Conservation (phyloP, 2,797 vertebrate species). For the Brotula barbata region DNA sequence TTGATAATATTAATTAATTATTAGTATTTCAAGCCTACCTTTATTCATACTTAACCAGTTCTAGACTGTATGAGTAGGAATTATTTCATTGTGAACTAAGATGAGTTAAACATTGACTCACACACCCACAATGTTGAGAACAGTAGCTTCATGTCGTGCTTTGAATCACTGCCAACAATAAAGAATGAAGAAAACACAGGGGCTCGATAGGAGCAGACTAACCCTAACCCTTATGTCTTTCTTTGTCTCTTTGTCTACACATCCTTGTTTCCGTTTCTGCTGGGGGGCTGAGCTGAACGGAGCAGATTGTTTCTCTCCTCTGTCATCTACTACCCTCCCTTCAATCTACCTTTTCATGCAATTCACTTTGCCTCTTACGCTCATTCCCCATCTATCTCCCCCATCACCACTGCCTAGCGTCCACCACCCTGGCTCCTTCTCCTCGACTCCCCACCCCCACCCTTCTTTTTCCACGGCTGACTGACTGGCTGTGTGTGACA, state of each 20-base stretch:
- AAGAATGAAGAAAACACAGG: too few relatives aligned
- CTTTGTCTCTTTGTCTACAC: slow-evolving; percentile 2
- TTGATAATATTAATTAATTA: too few relatives aligned
- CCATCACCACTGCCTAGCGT: slow-evolving; percentile 26
- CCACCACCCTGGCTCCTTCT: slow-evolving; percentile 26
- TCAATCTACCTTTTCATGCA: slow-evolving; percentile 9
- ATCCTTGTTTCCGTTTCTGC: slow-evolving; percentile 20
- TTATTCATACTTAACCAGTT: too few relatives aligned
- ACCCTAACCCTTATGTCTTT: too few relatives aligned
- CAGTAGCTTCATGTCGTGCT: too few relatives aligned
- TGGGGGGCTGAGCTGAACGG: slow-evolving; percentile 56
- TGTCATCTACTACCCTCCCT: not conserved
- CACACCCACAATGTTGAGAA: too few relatives aligned
- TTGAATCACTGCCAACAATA: too few relatives aligned
- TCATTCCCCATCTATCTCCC: slow-evolving; percentile 24
- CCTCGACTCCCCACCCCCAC: slow-evolving; percentile 6
- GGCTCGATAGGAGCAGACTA: too few relatives aligned
- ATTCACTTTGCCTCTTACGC: slow-evolving; percentile 22
- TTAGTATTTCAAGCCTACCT: too few relatives aligned
- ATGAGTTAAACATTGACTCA: too few relatives aligned
- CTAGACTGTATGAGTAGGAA: too few relatives aligned
- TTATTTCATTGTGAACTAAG: too few relatives aligned
- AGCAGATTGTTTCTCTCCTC: slow-evolving; percentile 21
- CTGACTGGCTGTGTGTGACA: slow-evolving; percentile 4
- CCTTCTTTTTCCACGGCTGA: slow-evolving; percentile 17